Evolutionary conservation across 2,797 vertebrate species (phyloP).

Genomic region (Xiphophorus birchmanni): DNA sequence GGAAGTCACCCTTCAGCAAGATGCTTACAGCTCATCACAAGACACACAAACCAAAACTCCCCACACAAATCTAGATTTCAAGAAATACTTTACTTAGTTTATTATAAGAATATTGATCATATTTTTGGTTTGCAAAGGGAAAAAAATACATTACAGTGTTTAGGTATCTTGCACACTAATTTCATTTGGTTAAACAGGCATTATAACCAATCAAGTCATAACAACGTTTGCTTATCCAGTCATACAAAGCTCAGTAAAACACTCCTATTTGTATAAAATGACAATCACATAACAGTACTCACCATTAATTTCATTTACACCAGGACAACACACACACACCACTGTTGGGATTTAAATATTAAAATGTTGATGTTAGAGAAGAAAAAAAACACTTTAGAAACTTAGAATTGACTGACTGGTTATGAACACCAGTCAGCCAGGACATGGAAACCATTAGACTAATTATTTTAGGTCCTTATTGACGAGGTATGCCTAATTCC

Average conservation of each 20-base stretch:
- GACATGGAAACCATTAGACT: not conserved
- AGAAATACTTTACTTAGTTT: slow-evolving; percentile 65
- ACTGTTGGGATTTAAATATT: slow-evolving; percentile 39
- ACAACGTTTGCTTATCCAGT: slow-evolving; percentile 24
- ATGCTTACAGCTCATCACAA: not conserved
- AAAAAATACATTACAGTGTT: slow-evolving; percentile 74
- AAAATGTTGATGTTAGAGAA: slow-evolving; percentile 38
- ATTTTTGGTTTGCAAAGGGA: slow-evolving; percentile 76
- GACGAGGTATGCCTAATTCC: not conserved
- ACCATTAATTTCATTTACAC: slow-evolving; percentile 6
- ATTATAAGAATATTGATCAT: slow-evolving; percentile 85
- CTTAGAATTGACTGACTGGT: slow-evolving; percentile 55
- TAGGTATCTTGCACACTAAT: slow-evolving; percentile 61
- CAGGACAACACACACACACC: slow-evolving; percentile 13
- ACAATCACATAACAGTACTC: slow-evolving; percentile 23
- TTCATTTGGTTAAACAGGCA: slow-evolving; percentile 65
- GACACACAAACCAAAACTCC: not conserved
- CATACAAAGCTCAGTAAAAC: slow-evolving; percentile 48
- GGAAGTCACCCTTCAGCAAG: not conserved
- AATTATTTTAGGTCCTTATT: not conserved
- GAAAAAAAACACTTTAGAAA: slow-evolving; percentile 63
- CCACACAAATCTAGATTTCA: not conserved
- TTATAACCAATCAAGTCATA: slow-evolving; percentile 52
- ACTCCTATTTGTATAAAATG: slow-evolving; percentile 12
- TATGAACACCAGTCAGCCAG: slow-evolving; percentile 31